phyloP scores from a whole-genome alignment of 2,888 invertebrate genomes.

The Pimpla rufipes region DNA sequence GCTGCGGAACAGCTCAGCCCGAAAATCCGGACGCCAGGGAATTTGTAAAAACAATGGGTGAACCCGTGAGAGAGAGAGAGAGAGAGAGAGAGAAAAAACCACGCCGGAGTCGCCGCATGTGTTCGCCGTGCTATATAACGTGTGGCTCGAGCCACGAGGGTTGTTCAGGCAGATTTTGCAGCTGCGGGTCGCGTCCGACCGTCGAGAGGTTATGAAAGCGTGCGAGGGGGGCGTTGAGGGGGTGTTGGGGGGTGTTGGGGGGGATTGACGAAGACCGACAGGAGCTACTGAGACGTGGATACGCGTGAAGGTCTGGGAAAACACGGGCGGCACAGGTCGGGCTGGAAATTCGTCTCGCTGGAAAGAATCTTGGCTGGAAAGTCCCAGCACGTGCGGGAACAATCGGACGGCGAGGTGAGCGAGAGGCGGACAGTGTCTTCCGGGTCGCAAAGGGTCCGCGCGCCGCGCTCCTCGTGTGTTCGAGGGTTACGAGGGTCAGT shows the following conservation, averaged over 20 bases:
- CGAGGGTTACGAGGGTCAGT: slow-evolving; percentile 62
- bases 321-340: slow-evolving; percentile 7
- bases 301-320: slow-evolving; percentile 15
- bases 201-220: slow-evolving; percentile 24
- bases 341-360: slow-evolving; percentile 44
- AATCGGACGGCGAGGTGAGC: slow-evolving; percentile 42
- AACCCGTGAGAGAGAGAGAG: slow-evolving; percentile 31
- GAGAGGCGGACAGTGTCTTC: slow-evolving; percentile 36
- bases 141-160: slow-evolving; percentile 39
- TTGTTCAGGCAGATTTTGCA: slow-evolving; percentile 54
- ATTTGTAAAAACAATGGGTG: slow-evolving; percentile 66
- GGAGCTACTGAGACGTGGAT: slow-evolving; percentile 11
- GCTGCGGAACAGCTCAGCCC: slow-evolving; percentile 35
- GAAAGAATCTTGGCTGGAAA: slow-evolving; percentile 48
- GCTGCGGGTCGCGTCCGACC: slow-evolving; percentile 50
- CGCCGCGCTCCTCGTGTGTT: slow-evolving; percentile 1
- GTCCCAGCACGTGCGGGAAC: slow-evolving; percentile 41
- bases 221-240: slow-evolving; percentile 4
- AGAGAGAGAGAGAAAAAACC: not conserved
- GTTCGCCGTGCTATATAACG: slow-evolving; percentile 54
- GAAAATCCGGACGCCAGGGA: slow-evolving; percentile 57
- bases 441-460: slow-evolving; percentile 37
- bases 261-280: slow-evolving; percentile 10
- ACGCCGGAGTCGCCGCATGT: slow-evolving; percentile 44
- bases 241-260: not conserved